A percentile compares a stretch with the other conserved stretches of the same genome.
Conservation (phyloP, 2,113 vertebrate species). For the Stomatorhinus ivindoensis region DNA sequence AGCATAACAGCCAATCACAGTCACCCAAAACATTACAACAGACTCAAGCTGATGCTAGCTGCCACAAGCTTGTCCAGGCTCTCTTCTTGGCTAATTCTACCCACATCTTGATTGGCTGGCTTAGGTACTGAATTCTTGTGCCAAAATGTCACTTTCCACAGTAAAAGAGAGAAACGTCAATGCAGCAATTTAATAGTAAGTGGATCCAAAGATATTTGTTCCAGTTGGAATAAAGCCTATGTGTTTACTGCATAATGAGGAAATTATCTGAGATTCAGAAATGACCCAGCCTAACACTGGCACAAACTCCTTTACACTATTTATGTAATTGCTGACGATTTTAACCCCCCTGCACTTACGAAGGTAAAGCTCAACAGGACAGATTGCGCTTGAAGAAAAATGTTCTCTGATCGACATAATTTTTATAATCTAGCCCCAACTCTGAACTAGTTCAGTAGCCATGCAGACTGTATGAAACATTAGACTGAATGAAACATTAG, state of each 20-base stretch:
- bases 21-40: not conserved
- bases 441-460: not conserved
- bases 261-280: not conserved
- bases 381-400: no score
- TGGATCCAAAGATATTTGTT: not conserved
- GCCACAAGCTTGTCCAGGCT: not conserved
- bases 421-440: not conserved
- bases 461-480: not conserved
- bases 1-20: not conserved
- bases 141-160: not conserved
- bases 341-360: not conserved
- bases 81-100: not conserved
- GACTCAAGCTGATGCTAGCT: not conserved
- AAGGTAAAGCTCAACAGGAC: not conserved
- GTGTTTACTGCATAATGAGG: not conserved
- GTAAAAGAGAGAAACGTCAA: not conserved
- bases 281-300: not conserved
- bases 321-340: not conserved
- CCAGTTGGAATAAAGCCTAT: not conserved
- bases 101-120: not conserved
- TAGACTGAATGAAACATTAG: not conserved
- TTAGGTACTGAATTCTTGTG: not conserved
- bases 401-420: not conserved
- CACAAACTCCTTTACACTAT: not conserved
- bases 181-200: not conserved